Percentiles rank a stretch among this genome's conserved stretches.
These are phyloP conservation scores for Columba janthina DNA, from an alignment of 2,113 vertebrate genomes.

Conservation along the genomic window DNA sequence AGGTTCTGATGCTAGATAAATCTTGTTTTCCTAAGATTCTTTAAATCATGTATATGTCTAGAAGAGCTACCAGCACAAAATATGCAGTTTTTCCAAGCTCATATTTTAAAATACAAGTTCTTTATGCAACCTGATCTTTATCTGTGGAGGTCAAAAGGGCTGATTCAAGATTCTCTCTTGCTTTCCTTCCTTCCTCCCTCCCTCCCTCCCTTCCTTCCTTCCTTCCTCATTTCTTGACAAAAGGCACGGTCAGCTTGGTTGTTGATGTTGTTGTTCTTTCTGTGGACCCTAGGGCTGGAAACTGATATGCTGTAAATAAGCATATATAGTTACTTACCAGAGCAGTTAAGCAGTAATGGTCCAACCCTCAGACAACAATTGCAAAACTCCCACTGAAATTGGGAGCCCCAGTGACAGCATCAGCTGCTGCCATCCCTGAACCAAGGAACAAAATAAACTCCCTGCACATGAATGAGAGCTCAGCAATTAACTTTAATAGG, in stretches of 20 bases:
- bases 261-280: not conserved
- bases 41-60: not conserved
- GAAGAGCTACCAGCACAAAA: not conserved
- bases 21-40: not conserved
- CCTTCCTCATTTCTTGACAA: not conserved
- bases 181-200: not conserved
- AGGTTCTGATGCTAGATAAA: conserved; percentile 4
- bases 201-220: not conserved
- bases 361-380: not conserved
- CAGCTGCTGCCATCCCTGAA: not conserved
- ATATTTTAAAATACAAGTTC: not conserved
- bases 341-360: not conserved
- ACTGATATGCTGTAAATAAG: not conserved
- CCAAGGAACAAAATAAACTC: not conserved
- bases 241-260: not conserved
- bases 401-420: not conserved
- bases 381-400: not conserved
- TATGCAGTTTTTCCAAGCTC: not conserved
- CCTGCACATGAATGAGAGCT: not conserved
- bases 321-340: not conserved
- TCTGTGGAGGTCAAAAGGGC: not conserved
- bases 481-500: not conserved
- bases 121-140: conserved; percentile 21
- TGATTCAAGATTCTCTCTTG: not conserved
- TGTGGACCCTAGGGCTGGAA: not conserved